phyloP scores from a whole-genome alignment of 2,113 vertebrate genomes.

The Antechinus flavipes region DNA sequence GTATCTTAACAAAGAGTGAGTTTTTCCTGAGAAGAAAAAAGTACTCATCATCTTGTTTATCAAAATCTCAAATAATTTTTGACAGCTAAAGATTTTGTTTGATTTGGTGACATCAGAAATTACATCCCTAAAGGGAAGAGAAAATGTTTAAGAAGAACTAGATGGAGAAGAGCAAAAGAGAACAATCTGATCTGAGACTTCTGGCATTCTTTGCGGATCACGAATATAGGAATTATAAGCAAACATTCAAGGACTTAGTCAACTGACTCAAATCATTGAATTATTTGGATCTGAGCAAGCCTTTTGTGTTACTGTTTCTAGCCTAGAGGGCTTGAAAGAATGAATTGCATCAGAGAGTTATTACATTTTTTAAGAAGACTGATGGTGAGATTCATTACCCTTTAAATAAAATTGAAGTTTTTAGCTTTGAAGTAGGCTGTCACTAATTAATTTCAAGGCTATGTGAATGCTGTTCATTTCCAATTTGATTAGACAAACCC shows the following conservation, averaged over 20 bases:
- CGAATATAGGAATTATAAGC: background rate
- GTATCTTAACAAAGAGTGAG: background rate
- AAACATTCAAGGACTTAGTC: background rate
- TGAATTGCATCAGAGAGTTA: background rate
- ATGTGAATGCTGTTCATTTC: background rate
- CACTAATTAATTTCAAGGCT: background rate
- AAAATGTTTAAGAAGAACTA: background rate
- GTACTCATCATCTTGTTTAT: background rate
- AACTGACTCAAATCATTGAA: background rate
- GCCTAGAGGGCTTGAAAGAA: background rate
- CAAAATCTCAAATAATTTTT: background rate
- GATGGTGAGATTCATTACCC: background rate
- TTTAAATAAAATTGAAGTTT: background rate
- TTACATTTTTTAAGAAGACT: background rate
- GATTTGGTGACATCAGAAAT: background rate
- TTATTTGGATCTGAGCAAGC: background rate
- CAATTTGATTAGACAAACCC: background rate
- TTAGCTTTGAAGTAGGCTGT: background rate
- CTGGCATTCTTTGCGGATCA: background rate
- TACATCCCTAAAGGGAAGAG: background rate
- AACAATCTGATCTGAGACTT: background rate
- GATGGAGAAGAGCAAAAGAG: background rate
- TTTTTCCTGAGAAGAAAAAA: background rate
- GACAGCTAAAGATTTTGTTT: background rate
- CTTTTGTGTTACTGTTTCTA: background rate